Conservation (phyloP, 2,888 invertebrate genomes). For the Chymomyza amoena region DNA sequence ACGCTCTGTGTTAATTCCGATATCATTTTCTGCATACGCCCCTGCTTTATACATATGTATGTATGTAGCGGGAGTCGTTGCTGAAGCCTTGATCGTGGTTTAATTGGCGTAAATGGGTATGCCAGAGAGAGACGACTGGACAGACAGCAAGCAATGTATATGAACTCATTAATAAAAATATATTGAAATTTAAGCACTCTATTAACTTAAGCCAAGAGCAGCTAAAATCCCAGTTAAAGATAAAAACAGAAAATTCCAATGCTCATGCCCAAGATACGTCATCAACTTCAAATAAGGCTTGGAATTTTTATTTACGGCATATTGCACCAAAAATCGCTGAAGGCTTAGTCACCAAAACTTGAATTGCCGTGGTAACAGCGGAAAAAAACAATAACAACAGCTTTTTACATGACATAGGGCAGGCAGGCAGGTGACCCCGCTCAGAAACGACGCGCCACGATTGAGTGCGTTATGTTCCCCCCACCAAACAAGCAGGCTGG, state of each 20-base stretch:
- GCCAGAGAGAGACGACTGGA: conserved; percentile 33
- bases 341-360: conserved; percentile 71
- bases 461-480: conserved; percentile 48
- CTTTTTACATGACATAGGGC: conserved; percentile 10
- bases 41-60: conserved; percentile 19
- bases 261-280: background rate
- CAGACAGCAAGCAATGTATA: conserved; percentile 25
- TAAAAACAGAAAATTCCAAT: conserved; percentile 12
- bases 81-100: background rate
- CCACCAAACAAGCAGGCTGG: background rate
- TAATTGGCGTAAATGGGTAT: conserved; percentile 13
- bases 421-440: conserved; percentile 11
- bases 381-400: conserved; percentile 35
- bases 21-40: background rate
- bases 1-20: too few species aligned
- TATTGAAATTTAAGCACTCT: conserved; percentile 61
- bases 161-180: conserved; percentile 67
- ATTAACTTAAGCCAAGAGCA: conserved; percentile 14
- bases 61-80: conserved; percentile 59
- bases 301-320: background rate
- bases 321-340: conserved; percentile 41
- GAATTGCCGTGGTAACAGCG: conserved; percentile 62
- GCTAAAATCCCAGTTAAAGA: background rate
- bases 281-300: background rate
- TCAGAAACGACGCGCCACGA: conserved; percentile 31